Conservation (phyloP, 2,797 vertebrate species). For the Macrochelys suwanniensis region DNA sequence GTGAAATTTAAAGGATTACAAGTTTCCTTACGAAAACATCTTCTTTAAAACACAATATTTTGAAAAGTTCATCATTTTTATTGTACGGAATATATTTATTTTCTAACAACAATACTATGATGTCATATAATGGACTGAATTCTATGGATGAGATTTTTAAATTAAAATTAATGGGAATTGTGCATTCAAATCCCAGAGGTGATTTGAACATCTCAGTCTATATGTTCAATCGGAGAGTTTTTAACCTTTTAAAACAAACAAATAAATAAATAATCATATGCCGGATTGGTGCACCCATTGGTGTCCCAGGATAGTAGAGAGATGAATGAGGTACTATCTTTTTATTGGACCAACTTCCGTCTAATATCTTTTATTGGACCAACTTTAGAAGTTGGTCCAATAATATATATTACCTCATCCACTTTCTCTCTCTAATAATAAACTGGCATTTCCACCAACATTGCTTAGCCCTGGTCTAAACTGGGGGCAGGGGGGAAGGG, state of each 20-base stretch:
- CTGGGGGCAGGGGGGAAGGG: too few species aligned
- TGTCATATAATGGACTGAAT: neutral
- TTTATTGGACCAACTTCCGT: neutral
- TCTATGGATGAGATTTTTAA: conserved; percentile 9
- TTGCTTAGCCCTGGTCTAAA: neutral
- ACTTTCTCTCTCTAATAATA: neutral
- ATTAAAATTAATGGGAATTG: conserved; percentile 54
- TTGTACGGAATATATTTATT: neutral
- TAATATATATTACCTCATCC: neutral
- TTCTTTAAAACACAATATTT: conserved; percentile 23
- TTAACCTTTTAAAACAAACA: conserved; percentile 42
- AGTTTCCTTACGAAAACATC: conserved; percentile 19
- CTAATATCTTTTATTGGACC: neutral
- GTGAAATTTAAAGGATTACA: conserved; percentile 40
- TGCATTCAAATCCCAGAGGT: conserved; percentile 6
- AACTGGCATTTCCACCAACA: conserved; percentile 30
- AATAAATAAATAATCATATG: neutral
- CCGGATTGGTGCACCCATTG: neutral
- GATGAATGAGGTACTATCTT: neutral
- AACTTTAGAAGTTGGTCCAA: neutral
- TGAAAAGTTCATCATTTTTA: conserved; percentile 34
- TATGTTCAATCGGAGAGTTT: conserved; percentile 27
- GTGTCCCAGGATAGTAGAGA: neutral
- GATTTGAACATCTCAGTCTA: conserved; percentile 64
- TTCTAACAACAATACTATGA: neutral